These are phyloP conservation scores for Neofelis nebulosa DNA, from an alignment of 2,113 vertebrate genomes.

Conservation along the genomic window DNA sequence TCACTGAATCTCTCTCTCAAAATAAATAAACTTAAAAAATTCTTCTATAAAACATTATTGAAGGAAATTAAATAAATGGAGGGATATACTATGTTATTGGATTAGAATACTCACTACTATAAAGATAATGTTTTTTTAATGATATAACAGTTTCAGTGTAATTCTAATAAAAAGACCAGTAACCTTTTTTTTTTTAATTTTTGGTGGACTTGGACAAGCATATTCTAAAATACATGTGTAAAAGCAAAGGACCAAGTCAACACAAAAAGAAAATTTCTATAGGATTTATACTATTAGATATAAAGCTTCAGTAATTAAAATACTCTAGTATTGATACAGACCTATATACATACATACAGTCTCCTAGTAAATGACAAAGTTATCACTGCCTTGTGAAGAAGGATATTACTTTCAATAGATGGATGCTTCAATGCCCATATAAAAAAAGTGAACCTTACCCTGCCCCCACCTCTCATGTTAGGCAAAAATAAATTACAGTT, in stretches of 20 bases:
- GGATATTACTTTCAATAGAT: not conserved
- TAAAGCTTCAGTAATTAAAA: not conserved
- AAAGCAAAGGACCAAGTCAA: not conserved
- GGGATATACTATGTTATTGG: not conserved
- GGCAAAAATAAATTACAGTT: not conserved
- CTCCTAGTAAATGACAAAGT: not conserved
- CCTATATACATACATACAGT: not conserved
- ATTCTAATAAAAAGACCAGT: not conserved
- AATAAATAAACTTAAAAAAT: too few relatives aligned
- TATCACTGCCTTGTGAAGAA: not conserved
- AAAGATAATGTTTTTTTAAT: not conserved
- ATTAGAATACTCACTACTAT: not conserved
- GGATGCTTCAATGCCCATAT: not conserved
- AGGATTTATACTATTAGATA: not conserved
- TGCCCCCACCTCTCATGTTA: not conserved
- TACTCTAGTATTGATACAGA: not conserved
- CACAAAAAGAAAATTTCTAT: not conserved
- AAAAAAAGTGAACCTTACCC: not conserved
- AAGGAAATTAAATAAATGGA: not conserved
- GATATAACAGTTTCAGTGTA: not conserved
- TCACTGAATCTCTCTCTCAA: too few relatives aligned
- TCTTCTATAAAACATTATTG: not conserved
- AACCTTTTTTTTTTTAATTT: not conserved
- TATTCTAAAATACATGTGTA: not conserved
- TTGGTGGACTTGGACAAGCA: not conserved